Evolutionary conservation across 2,113 vertebrate genomes (phyloP), one percentile per base, ranked within the genome.

Genomic region (Podarcis muralis): DNA sequence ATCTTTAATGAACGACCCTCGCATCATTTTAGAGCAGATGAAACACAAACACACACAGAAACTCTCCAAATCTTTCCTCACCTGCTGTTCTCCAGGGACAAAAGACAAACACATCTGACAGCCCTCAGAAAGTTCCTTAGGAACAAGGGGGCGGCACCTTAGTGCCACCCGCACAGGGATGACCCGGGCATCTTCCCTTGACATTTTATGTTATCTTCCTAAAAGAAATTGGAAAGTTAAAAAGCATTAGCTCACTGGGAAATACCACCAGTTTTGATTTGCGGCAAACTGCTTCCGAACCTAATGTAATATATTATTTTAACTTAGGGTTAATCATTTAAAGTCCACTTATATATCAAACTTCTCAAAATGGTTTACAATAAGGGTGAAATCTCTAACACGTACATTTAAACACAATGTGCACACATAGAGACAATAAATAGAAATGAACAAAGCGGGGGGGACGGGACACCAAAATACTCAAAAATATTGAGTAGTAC

Each of bases 161-260:
- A 99, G 94, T 4, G 97, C 99, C 87, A 99, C 99, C 3, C 98
- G 96, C 79, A 99, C 99, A 1, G 98, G 98, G 91, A 99, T 99
- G 3, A 81, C 98, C 76, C 98, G 98, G 2, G 92, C 98, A 0
- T 98, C 98, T 37, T 98, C 98, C 68, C 94, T 96, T 85, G 92
- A 91, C 98, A 97, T 98, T 37, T 89, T 94, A 87, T 0, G 0
- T 30, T 0, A 85, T n/a, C 75, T 66, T 16, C 32, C 62, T 83
- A 74, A 35, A n/a, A 75, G 32, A 83, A 83, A 66, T 8, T 35
- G 1, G 5, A 57, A 22, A 37, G 69, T 1, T 15, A 3, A 12
- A 79, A 1, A 27, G 23, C 2, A 3, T 6, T 85, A 12, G 65
- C 18, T 35, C 18, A 80, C 25, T 0, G 2, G 7, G 22, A 65